These are phyloP conservation scores for Ceratotherium simum DNA, from an alignment of 2,113 vertebrate genomes.

Conservation along the genomic window DNA sequence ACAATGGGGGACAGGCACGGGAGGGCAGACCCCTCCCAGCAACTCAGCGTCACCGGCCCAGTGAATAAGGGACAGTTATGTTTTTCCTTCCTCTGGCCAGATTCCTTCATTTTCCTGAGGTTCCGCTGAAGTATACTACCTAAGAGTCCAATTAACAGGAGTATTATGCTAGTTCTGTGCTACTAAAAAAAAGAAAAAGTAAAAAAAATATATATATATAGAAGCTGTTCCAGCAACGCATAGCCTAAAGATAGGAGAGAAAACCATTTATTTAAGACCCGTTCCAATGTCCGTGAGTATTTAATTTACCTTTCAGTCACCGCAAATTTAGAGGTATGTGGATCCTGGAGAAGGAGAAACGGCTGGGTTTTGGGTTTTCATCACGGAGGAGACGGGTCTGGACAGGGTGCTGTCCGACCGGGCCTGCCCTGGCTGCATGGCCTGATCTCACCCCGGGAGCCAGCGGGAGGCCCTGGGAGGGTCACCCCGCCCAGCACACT, in stretches of 20 bases:
- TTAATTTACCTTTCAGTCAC: constrained; percentile 60
- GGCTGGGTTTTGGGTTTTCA: constrained; percentile 60
- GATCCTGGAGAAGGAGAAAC: constrained; percentile 75
- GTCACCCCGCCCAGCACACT: rapidly evolving
- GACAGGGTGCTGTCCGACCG: rapidly evolving
- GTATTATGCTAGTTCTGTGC: constrained; percentile 86
- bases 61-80: rapidly evolving
- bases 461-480: neutral
- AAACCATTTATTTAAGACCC: constrained; percentile 74
- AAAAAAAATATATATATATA: constrained; percentile 65
- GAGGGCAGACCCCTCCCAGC: constrained; percentile 22
- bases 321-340: neutral
- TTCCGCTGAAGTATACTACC: constrained; percentile 83
- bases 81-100: constrained; percentile 66
- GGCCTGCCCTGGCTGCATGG: rapidly evolving
- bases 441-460: rapidly evolving
- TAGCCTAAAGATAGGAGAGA: constrained; percentile 82
- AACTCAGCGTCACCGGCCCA: constrained; percentile 15
- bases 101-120: constrained; percentile 54
- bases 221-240: constrained; percentile 76
- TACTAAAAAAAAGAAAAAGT: constrained; percentile 82
- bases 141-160: constrained; percentile 86
- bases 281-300: constrained; percentile 54
- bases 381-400: neutral
- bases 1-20: neutral